Percentiles rank a stretch among this genome's conserved stretches.
phyloP scores from a whole-genome alignment of 2,113 vertebrate species.

The Rhagologus leucostigma region DNA sequence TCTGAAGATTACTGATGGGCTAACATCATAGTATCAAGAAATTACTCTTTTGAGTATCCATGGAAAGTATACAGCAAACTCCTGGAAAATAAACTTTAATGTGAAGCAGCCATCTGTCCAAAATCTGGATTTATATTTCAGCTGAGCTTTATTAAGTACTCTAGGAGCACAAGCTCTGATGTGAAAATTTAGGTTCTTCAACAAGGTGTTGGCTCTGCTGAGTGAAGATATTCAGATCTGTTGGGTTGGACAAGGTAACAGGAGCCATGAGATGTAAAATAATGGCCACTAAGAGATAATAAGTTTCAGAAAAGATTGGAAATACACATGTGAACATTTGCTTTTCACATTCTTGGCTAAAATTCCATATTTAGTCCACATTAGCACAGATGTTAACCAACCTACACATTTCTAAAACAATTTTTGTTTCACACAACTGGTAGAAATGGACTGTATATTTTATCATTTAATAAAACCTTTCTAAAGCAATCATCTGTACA shows the following conservation, averaged over 20 bases:
- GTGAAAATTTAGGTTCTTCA: background rate
- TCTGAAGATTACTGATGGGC: slow-evolving; percentile 18
- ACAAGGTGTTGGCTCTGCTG: background rate
- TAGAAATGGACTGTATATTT: background rate
- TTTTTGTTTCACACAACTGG: background rate
- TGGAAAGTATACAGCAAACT: slow-evolving; percentile 34
- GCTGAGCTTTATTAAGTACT: background rate
- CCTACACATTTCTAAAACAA: background rate
- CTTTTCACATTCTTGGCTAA: background rate
- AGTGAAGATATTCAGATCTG: background rate
- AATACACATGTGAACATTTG: background rate
- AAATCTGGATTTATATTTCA: slow-evolving; percentile 8
- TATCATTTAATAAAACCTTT: background rate
- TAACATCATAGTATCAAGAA: slow-evolving; percentile 45
- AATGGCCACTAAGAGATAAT: background rate
- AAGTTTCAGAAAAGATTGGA: background rate
- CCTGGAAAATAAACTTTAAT: slow-evolving; percentile 29
- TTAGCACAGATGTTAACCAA: background rate
- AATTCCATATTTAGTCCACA: background rate
- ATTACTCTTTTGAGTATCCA: slow-evolving; percentile 39
- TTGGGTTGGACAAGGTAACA: background rate
- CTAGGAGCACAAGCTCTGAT: background rate
- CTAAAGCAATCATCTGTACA: background rate
- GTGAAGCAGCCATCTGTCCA: background rate
- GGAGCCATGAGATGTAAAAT: background rate